A percentile compares a stretch with the other conserved stretches of the same genome.
These are phyloP conservation scores for Zosterops borbonicus DNA, from an alignment of 2,113 vertebrate genomes.

Conservation along the genomic window DNA sequence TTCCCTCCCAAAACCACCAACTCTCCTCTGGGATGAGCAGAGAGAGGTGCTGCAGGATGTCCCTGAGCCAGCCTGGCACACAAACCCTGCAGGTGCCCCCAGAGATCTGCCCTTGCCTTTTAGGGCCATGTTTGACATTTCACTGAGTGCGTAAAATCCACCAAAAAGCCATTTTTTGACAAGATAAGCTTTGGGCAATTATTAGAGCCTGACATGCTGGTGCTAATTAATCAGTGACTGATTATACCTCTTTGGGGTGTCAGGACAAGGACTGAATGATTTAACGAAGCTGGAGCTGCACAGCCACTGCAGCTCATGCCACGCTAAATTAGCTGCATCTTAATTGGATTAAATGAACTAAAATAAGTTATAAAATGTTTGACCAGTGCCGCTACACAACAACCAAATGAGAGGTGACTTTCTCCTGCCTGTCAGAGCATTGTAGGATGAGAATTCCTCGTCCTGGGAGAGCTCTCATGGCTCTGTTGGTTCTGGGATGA, in stretches of 20 bases:
- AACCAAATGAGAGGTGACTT: background rate
- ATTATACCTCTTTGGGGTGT: slow-evolving; percentile 16
- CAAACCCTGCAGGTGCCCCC: background rate
- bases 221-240: slow-evolving; percentile 51
- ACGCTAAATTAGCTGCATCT: slow-evolving; percentile 7
- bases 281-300: background rate
- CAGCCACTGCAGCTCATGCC: background rate
- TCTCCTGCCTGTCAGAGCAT: background rate
- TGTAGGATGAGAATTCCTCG: background rate
- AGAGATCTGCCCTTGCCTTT: background rate
- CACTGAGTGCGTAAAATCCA: slow-evolving; percentile 6
- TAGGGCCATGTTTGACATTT: slow-evolving; percentile 1
- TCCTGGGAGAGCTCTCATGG: background rate
- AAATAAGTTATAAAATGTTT: slow-evolving; percentile 1
- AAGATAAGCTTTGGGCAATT: slow-evolving; percentile 31
- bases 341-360: slow-evolving; percentile 18
- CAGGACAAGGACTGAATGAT: background rate
- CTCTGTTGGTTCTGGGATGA: background rate
- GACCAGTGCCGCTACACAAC: background rate
- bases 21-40: background rate
- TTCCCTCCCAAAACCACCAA: background rate
- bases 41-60: background rate
- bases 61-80: background rate
- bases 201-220: slow-evolving; percentile 12
- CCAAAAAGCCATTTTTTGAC: slow-evolving; percentile 16